These are phyloP conservation scores for Holothuria leucospilota DNA, from an alignment of 53 echinoderm and acorn worm genomes.

Conservation along the genomic window DNA sequence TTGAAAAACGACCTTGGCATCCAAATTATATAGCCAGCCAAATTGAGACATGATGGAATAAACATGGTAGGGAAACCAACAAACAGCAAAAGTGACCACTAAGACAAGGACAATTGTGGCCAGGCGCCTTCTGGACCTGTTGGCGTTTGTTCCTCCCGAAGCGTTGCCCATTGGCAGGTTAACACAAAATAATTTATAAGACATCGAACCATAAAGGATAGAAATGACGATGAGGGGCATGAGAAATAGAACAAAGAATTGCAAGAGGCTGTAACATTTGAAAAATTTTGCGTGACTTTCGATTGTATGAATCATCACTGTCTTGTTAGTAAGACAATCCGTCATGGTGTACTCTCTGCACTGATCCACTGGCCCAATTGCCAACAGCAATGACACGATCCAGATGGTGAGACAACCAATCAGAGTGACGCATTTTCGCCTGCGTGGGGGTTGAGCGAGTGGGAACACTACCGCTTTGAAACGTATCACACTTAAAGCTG, in stretches of 20 bases:
- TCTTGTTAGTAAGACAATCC: neutral
- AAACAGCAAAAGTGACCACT: constrained; percentile 22
- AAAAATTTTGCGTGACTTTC: neutral
- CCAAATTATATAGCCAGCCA: neutral
- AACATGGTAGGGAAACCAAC: constrained; percentile 44
- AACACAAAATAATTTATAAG: constrained; percentile 34
- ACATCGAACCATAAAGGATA: constrained; percentile 35
- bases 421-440: constrained; percentile 10
- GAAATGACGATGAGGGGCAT: constrained; percentile 38
- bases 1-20: neutral
- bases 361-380: neutral
- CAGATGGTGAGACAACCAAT: constrained; percentile 6
- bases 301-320: neutral
- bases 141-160: neutral
- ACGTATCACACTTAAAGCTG: constrained; percentile 31
- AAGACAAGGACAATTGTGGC: constrained; percentile 35
- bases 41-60: neutral
- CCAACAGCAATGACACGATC: neutral
- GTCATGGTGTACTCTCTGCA: neutral
- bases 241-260: constrained; percentile 25
- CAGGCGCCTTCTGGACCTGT: constrained; percentile 22
- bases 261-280: constrained; percentile 4
- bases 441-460: constrained; percentile 8
- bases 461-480: constrained; percentile 36
- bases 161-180: constrained; percentile 30